phyloP scores from a whole-genome alignment of 2,888 invertebrate species.

The Troglohyphantes excavatus region DNA sequence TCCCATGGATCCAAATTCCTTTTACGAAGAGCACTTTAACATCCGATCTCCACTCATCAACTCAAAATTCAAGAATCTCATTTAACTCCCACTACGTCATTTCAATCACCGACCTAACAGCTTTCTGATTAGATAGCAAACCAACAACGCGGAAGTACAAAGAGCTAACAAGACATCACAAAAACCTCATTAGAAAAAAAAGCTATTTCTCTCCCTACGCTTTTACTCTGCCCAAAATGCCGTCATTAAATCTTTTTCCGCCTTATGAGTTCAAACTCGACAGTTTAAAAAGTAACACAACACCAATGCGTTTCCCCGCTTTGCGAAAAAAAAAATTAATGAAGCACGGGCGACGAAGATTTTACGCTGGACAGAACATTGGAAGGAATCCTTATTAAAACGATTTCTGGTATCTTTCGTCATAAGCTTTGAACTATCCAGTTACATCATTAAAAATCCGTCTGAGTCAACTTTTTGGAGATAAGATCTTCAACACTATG shows the following conservation, averaged over 20 bases:
- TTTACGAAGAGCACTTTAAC: neutral
- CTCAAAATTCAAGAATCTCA: neutral
- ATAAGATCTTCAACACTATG: conserved; percentile 20
- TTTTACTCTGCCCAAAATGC: conserved; percentile 20
- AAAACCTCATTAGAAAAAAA: conserved; percentile 5
- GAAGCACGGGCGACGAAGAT: conserved; percentile 1
- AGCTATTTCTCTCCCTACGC: conserved; percentile 11
- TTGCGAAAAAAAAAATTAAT: conserved; percentile 7
- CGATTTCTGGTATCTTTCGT: conserved; percentile 63
- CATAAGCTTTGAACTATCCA: conserved; percentile 37
- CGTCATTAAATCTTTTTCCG: conserved; percentile 58
- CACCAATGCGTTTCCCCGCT: conserved; percentile 30
- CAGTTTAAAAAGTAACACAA: conserved; percentile 66
- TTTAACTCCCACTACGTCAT: neutral
- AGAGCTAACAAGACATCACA: neutral
- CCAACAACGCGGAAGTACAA: neutral
- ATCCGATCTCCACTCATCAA: neutral
- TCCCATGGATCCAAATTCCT: neutral
- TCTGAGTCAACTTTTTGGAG: neutral
- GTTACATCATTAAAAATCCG: conserved; percentile 63
- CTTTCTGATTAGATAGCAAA: neutral
- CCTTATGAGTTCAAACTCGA: conserved; percentile 34
- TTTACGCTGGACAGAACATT: conserved; percentile 14
- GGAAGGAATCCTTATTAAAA: conserved; percentile 59
- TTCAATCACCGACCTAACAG: neutral